Base-by-base conservation (phyloP, 2,888 invertebrate species). In the Polymixis lichenea region DNA sequence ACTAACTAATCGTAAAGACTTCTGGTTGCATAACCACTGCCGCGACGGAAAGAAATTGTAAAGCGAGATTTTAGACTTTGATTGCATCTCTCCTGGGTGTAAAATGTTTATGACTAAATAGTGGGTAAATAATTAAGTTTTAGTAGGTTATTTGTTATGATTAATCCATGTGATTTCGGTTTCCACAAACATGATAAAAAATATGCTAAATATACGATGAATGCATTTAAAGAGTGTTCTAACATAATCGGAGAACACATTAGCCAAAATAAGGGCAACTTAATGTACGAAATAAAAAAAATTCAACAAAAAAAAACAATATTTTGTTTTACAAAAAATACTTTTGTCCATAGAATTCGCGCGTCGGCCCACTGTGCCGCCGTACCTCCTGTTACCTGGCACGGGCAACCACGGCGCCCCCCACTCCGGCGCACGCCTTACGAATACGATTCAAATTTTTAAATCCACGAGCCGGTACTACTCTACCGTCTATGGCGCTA, bases 371-470 rank as follows among this genome's bases (percentile, higher is more conserved):
- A 92, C 90, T 88, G 92, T 91, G 92, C 90, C 86, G 79, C 93
- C 95, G 96, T 96, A 96, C 96, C 96, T 95, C 95, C 96, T 95
- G 93, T 95, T 96, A 96, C 96, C 96, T 96, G 96, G 96, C 91
- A 96, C 96, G 92, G 94, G 90, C 91, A 86, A 87, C 87, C 91
- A 90, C 92, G 91, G 88, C 89, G 88, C 90, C 86, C 88, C 89
- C 89, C 89, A 79, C 89, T 88, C 86, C 90, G 82, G 85, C 88
- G 86, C 86, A 86, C 90, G 64, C 61, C 62, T 58, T 77, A 88
- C 60, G 60, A 60, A 60, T 60, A 60, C 90, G 88, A 90, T 91
- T 92, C 86, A 89, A 89, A 90, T 91, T 92, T 92, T 91, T 91
- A 87, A 88, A 83, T 86, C 85, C 84, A 88, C 83, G 75, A 87